Evolutionary conservation across 2,113 vertebrate species (phyloP), one percentile per base, ranked within the genome.

Genomic region (Engraulis encrasicolus): DNA sequence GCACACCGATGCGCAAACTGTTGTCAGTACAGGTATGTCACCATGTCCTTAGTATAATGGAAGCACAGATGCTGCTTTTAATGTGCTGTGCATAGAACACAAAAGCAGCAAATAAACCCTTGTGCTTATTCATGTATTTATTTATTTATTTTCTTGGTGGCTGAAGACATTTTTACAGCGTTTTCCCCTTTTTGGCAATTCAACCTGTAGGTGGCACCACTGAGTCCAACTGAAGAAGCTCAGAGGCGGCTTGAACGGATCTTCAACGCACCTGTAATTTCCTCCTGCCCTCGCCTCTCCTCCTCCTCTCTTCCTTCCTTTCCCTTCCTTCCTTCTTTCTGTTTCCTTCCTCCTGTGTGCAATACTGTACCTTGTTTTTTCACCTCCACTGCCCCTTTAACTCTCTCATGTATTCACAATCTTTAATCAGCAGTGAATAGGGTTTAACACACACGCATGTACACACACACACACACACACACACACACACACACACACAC

Each of bases 161-260:
- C 61, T 12, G 5, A 27, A 34, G 66, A 34, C 34, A 23, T 34
- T 27, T 74, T 66, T 34, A 50, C 78, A 79, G 77, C 85, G n/a
- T n/a, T n/a, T n/a, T 90, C 77, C 84, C 78, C 82, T 90, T 96
- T 90, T 96, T 45, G 86, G 91, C 94, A 91, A 90, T 97, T 92
- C 97, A 94, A 96, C 95, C 93, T 94, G 84, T 94, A 98, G 97
- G 95, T 94, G 88, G 91, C 91, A 81, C 92, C 1, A 79, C 93
- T 94, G 93, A 97, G 94, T 91, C 94, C 96, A 0, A 90, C 92
- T 1, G 96, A 97, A 89, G 97, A 97, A 88, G 97, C 97, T 23
- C 96, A 96, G 92, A 95, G 92, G 87, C 95, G 96, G 23, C 94
- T 98, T 89, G 97, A 98, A 95, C 97, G 95, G 96, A 98, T 98